Conservation (phyloP, 2,113 vertebrate genomes). For the Todiramphus saurophagus region DNA sequence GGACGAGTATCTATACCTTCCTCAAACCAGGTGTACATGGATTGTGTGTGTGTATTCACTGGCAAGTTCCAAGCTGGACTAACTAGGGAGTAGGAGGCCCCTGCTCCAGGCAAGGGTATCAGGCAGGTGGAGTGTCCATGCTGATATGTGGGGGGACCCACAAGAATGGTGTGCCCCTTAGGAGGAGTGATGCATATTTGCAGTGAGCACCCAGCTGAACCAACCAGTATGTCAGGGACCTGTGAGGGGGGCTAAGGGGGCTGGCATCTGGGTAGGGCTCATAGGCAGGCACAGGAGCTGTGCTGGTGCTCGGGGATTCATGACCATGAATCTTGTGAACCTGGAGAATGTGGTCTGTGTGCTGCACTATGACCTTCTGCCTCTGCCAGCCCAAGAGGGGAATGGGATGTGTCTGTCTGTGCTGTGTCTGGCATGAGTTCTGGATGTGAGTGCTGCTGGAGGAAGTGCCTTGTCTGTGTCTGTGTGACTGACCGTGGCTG, state of each 20-base stretch:
- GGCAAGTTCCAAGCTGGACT: background rate
- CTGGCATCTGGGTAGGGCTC: background rate
- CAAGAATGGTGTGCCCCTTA: background rate
- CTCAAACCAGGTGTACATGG: fast-evolving
- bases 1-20: background rate
- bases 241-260: background rate
- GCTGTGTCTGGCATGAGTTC: background rate
- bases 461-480: background rate
- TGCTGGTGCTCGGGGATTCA: fast-evolving
- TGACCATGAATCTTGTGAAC: fast-evolving
- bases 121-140: background rate
- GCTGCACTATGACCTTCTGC: background rate
- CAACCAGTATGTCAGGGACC: fast-evolving
- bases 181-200: background rate
- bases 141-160: background rate
- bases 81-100: background rate
- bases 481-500: background rate
- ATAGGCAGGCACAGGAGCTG: fast-evolving
- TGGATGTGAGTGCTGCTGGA: background rate
- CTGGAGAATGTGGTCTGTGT: fast-evolving
- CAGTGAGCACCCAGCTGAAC: background rate
- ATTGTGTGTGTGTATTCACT: background rate
- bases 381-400: background rate
- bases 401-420: background rate
- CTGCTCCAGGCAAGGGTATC: fast-evolving